Conservation (phyloP, 2,888 invertebrate genomes). For the Caenorhabditis wallacei region DNA sequence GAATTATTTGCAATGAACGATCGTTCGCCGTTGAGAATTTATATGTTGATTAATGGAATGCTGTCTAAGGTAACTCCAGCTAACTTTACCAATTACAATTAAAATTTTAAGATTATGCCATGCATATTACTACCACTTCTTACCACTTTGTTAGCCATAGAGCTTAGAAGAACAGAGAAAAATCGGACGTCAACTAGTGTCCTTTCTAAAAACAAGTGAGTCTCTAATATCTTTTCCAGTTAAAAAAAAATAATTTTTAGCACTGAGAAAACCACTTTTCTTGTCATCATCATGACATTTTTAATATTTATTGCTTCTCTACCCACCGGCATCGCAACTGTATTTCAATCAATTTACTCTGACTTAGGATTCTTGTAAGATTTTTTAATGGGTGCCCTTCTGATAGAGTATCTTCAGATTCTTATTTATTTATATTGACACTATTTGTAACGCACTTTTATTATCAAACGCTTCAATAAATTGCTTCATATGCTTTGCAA, state of each 20-base stretch:
- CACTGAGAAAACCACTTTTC: slow-evolving; percentile 21
- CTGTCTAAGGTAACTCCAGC: neutral
- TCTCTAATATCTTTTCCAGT: neutral
- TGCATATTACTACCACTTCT: slow-evolving; percentile 26
- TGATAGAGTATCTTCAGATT: neutral
- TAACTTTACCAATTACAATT: too few species aligned
- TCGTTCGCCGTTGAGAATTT: neutral
- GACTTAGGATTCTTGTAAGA: slow-evolving; percentile 19
- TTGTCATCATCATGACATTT: slow-evolving; percentile 4
- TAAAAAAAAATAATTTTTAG: neutral
- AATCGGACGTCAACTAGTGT: neutral
- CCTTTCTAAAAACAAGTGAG: slow-evolving; percentile 10
- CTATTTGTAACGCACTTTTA: slow-evolving; percentile 1
- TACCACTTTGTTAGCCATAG: neutral
- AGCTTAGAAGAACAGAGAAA: slow-evolving; percentile 7
- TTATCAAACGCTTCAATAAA: neutral
- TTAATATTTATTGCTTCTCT: neutral
- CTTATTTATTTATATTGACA: slow-evolving; percentile 8
- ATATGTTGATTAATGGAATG: slow-evolving; percentile 1
- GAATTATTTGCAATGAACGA: slow-evolving; percentile 12
- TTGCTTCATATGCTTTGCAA: slow-evolving; percentile 25
- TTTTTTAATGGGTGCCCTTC: neutral
- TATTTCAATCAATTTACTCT: neutral
- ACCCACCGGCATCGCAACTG: slow-evolving; percentile 5
- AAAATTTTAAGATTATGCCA: slow-evolving; percentile 16